Evolutionary conservation across 2,113 vertebrate species (phyloP).

Genomic region (Martes martes): DNA sequence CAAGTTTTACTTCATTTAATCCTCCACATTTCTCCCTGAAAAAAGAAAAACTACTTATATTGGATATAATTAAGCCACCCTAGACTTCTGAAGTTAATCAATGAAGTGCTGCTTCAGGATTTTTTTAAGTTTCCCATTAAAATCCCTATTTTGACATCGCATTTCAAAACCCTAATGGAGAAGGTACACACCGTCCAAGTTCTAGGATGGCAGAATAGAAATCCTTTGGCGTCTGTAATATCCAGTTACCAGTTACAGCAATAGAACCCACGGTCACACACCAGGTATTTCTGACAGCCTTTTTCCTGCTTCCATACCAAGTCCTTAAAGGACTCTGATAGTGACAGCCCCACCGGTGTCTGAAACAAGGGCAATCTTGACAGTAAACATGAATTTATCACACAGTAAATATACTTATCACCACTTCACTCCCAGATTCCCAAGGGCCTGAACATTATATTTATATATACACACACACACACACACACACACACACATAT

Average conservation of each 20-base stretch:
- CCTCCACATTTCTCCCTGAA: background rate
- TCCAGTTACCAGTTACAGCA: conserved; percentile 31
- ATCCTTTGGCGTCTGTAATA: background rate
- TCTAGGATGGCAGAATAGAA: background rate
- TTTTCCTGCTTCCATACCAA: conserved; percentile 12
- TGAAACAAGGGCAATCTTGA: background rate
- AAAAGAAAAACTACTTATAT: background rate
- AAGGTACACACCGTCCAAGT: background rate
- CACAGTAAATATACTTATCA: background rate
- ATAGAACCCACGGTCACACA: background rate
- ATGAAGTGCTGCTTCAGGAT: background rate
- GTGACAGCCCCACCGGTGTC: background rate
- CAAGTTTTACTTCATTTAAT: background rate
- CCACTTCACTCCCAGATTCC: background rate
- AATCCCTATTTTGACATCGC: background rate
- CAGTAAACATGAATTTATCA: background rate
- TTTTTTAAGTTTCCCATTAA: background rate
- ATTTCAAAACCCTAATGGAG: background rate
- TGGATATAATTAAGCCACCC: background rate
- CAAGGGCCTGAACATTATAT: background rate
- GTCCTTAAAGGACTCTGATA: background rate
- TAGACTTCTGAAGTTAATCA: background rate
- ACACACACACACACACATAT: too few species aligned
- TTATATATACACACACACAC: too few species aligned
- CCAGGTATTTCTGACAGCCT: conserved; percentile 23